Percentiles rank a stretch among this genome's conserved stretches.
phyloP scores from a whole-genome alignment of 2,888 invertebrate genomes.

The Seira musarum region DNA sequence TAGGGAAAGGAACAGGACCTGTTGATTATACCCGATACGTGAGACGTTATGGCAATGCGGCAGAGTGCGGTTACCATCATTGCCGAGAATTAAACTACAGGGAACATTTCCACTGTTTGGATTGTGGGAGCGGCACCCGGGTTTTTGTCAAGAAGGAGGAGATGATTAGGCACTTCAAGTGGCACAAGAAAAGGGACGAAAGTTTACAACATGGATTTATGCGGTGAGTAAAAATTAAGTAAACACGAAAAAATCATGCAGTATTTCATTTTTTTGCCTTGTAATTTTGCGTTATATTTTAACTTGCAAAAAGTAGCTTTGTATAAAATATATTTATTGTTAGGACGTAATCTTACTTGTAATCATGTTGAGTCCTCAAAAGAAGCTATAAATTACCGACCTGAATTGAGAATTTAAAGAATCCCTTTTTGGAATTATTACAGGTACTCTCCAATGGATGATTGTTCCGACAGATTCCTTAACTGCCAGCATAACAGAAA shows the following conservation, averaged over 20 bases:
- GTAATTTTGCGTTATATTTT: too few relatives aligned
- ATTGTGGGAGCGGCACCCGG: slow-evolving; percentile 79
- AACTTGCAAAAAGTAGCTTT: not conserved
- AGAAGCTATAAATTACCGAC: slow-evolving; percentile 8
- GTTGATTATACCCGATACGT: slow-evolving; percentile 90
- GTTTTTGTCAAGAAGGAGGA: slow-evolving; percentile 99
- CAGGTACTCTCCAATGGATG: slow-evolving; percentile 91
- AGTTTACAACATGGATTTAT: slow-evolving; percentile 96
- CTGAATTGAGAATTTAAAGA: not conserved
- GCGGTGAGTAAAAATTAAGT: slow-evolving; percentile 73
- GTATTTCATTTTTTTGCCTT: slow-evolving; percentile 21
- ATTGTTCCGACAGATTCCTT: slow-evolving; percentile 89
- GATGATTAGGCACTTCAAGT: slow-evolving; percentile 98
- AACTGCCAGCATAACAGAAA: slow-evolving; percentile 92
- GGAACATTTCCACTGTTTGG: slow-evolving; percentile 95
- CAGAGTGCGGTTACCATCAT: slow-evolving; percentile 83
- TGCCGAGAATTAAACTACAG: slow-evolving; percentile 92
- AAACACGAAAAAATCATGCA: too few relatives aligned
- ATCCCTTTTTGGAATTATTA: slow-evolving; percentile 9
- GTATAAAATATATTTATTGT: slow-evolving; percentile 23
- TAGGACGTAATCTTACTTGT: slow-evolving; percentile 20
- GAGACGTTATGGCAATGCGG: slow-evolving; percentile 84
- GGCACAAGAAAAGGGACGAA: slow-evolving; percentile 99
- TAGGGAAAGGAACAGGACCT: slow-evolving; percentile 69
- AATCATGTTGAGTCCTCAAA: slow-evolving; percentile 5